Percentiles rank a stretch among this genome's conserved stretches.
Evolutionary conservation across 2,797 vertebrate species (phyloP).

Genomic region (Crenichthys baileyi): DNA sequence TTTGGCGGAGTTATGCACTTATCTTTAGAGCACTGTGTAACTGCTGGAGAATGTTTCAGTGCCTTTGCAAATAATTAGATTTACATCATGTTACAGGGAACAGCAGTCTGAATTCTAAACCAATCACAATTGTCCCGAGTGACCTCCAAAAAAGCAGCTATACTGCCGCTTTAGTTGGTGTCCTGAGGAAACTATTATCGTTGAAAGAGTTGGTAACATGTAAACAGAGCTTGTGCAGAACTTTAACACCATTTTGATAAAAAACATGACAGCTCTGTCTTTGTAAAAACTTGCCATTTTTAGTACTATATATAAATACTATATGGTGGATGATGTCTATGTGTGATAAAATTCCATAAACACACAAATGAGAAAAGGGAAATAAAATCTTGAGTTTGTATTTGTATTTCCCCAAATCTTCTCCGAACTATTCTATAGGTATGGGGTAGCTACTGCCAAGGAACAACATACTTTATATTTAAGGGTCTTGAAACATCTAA

Average conservation of each 20-base stretch:
- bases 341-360: no score
- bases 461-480: no score
- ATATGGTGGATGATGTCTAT: no score
- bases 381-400: not conserved
- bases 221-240: not conserved
- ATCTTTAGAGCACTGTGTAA: not conserved
- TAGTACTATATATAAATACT: no score
- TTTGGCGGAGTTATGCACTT: not conserved
- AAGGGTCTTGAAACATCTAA: no score
- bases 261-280: not conserved
- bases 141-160: not conserved
- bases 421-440: no score
- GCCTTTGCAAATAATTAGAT: not conserved
- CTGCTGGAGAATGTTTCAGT: not conserved
- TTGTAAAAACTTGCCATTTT: not conserved
- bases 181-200: not conserved
- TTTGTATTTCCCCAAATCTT: not conserved
- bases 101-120: not conserved
- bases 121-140: not conserved
- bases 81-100: not conserved
- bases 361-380: no score
- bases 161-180: not conserved
- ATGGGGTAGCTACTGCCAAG: no score
- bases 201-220: not conserved
- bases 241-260: not conserved